A percentile compares a stretch with the other conserved stretches of the same genome.
phyloP scores from a whole-genome alignment of 2,797 vertebrate species.

The Myripristis murdjan region DNA sequence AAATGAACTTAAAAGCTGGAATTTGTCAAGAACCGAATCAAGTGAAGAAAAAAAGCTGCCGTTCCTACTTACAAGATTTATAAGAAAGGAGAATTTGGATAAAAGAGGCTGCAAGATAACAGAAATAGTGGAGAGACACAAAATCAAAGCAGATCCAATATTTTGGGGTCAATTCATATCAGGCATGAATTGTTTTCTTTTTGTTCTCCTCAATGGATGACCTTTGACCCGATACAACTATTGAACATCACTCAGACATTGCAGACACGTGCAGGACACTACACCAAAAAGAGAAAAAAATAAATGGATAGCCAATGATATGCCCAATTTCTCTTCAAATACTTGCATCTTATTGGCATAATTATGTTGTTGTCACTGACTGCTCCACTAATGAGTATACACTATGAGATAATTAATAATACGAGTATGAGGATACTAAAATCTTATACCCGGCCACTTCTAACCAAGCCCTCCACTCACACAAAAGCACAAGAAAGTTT shows the following conservation, averaged over 20 bases:
- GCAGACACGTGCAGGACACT: conserved; percentile 81
- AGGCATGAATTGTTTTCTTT: conserved; percentile 74
- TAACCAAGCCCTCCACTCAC: conserved; percentile 78
- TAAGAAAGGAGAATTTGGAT: conserved; percentile 99
- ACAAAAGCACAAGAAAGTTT: conserved; percentile 66
- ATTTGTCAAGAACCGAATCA: conserved; percentile 93
- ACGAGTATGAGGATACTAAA: conserved; percentile 48
- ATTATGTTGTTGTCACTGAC: conserved; percentile 28
- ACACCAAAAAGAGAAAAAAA: conserved; percentile 71
- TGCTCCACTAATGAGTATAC: conserved; percentile 22
- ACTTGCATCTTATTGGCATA: background rate
- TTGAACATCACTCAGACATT: conserved; percentile 77
- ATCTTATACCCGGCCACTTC: conserved; percentile 72
- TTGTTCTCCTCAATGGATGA: conserved; percentile 76
- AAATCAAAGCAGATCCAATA: conserved; percentile 94
- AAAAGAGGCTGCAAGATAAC: conserved; percentile 99
- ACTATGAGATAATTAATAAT: conserved; percentile 21
- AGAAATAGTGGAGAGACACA: conserved; percentile 99
- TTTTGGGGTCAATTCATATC: conserved; percentile 88
- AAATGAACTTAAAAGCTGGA: conserved; percentile 88
- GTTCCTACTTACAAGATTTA: conserved; percentile 99
- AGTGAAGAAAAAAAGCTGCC: conserved; percentile 91
- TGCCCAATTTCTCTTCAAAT: conserved; percentile 52
- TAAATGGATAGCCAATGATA: conserved; percentile 63
- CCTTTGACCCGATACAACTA: conserved; percentile 67